These are phyloP conservation scores for Camponotus pennsylvanicus DNA, from an alignment of 1,140 invertebrate species.

Conservation along the genomic window DNA sequence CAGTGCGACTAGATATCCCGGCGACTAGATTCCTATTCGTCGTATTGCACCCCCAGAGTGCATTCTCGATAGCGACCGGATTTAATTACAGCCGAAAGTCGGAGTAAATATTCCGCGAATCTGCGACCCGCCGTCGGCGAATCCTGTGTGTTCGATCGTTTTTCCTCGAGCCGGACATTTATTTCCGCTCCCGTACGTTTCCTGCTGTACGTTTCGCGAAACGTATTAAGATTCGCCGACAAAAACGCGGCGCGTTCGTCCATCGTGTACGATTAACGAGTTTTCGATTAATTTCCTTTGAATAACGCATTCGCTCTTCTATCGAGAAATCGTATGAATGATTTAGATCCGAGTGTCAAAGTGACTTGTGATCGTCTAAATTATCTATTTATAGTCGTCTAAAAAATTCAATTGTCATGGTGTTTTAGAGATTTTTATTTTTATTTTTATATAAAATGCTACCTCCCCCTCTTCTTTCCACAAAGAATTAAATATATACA, in stretches of 20 bases:
- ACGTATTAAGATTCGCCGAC: neutral
- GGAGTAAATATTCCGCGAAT: constrained; percentile 47
- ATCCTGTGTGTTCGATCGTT: neutral
- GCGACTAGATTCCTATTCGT: neutral
- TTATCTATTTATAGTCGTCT: neutral
- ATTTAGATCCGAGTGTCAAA: neutral
- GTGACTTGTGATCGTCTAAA: neutral
- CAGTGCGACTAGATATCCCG: neutral
- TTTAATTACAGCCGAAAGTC: constrained; percentile 52
- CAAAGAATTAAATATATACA: neutral
- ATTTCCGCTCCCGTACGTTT: neutral
- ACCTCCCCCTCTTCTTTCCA: neutral
- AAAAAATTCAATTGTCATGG: neutral
- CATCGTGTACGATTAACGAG: constrained; percentile 11
- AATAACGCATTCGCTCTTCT: neutral
- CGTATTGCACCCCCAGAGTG: constrained; percentile 21
- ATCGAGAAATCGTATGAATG: neutral
- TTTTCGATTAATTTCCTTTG: neutral
- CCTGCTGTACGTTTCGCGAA: neutral
- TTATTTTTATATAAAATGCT: neutral
- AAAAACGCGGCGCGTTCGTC: neutral
- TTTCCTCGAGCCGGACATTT: constrained; percentile 24
- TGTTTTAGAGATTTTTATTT: neutral
- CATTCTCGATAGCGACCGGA: constrained; percentile 25
- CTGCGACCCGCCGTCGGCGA: constrained; percentile 19